Evolutionary conservation across 1,140 invertebrate genomes (phyloP).

Genomic region (Limonius californicus): DNA sequence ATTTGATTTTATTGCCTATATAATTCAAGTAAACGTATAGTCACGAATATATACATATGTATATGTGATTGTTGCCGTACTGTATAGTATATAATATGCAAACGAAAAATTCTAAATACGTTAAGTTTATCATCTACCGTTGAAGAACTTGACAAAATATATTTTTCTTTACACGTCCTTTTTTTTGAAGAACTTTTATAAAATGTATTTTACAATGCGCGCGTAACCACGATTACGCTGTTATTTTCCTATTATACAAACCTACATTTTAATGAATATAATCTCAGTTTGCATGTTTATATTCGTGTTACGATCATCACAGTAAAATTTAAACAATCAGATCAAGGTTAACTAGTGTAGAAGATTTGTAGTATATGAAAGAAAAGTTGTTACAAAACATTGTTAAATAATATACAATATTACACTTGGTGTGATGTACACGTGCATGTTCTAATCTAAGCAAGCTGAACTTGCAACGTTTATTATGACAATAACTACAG

Average conservation of each 20-base stretch:
- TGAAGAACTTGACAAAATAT: background rate
- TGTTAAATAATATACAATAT: conserved; percentile 15
- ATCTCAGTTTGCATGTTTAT: background rate
- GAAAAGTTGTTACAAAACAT: conserved; percentile 10
- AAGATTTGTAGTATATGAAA: conserved; percentile 6
- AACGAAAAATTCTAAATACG: conserved; percentile 11
- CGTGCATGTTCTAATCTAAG: conserved; percentile 10
- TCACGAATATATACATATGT: background rate
- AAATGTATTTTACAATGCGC: no score
- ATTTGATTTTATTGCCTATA: conserved; percentile 13
- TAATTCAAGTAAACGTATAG: conserved; percentile 8
- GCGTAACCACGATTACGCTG: background rate
- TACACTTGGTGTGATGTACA: conserved; percentile 14
- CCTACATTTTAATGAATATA: background rate
- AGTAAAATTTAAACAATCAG: conserved; percentile 9
- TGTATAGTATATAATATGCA: conserved; percentile 3
- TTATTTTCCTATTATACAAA: conserved; percentile 5
- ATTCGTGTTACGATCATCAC: background rate
- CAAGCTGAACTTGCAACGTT: conserved; percentile 8
- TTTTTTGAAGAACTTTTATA: background rate
- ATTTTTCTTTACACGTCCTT: background rate
- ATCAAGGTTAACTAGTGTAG: conserved; percentile 11
- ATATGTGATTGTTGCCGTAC: conserved; percentile 6
- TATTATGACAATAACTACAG: conserved; percentile 13
- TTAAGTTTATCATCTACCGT: conserved; percentile 2